Conservation (phyloP, 2,888 invertebrate species). For the Mechanitis mazaeus region DNA sequence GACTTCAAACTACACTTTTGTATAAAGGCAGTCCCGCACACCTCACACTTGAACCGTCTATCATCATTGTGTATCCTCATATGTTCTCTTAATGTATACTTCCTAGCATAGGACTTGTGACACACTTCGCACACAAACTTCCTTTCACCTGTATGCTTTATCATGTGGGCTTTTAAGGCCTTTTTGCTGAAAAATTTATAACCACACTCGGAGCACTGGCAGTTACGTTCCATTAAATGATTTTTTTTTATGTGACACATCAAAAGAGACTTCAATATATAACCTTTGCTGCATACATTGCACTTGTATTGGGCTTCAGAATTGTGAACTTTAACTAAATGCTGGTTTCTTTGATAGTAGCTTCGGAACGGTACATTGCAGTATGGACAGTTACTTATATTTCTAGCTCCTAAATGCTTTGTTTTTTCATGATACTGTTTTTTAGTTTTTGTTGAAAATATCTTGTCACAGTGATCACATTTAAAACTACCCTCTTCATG, state of each 20-base stretch:
- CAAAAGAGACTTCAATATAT: constrained; percentile 54
- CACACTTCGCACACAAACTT: constrained; percentile 60
- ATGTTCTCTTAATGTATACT: constrained; percentile 54
- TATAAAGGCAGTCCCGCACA: constrained; percentile 54
- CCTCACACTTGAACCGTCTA: constrained; percentile 55
- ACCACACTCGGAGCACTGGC: constrained; percentile 70
- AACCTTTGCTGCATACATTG: constrained; percentile 56
- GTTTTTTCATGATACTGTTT: constrained; percentile 62
- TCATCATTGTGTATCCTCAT: constrained; percentile 67
- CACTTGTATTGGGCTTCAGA: constrained; percentile 62
- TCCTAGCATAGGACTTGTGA: constrained; percentile 62
- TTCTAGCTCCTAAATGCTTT: constrained; percentile 57
- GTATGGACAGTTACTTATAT: constrained; percentile 59
- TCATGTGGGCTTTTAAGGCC: constrained; percentile 70
- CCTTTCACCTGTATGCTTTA: constrained; percentile 65
- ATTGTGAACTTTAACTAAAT: constrained; percentile 63
- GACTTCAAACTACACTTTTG: constrained; percentile 65
- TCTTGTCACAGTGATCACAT: constrained; percentile 60
- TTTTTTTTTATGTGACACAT: constrained; percentile 64
- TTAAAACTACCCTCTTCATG: constrained; percentile 61
- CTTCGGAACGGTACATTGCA: constrained; percentile 58
- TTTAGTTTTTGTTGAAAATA: constrained; percentile 52
- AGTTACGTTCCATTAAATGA: constrained; percentile 69
- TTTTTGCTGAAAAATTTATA: constrained; percentile 73
- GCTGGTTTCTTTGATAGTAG: constrained; percentile 64